phyloP scores from a whole-genome alignment of 2,797 vertebrate species.

The Siniperca undulata region DNA sequence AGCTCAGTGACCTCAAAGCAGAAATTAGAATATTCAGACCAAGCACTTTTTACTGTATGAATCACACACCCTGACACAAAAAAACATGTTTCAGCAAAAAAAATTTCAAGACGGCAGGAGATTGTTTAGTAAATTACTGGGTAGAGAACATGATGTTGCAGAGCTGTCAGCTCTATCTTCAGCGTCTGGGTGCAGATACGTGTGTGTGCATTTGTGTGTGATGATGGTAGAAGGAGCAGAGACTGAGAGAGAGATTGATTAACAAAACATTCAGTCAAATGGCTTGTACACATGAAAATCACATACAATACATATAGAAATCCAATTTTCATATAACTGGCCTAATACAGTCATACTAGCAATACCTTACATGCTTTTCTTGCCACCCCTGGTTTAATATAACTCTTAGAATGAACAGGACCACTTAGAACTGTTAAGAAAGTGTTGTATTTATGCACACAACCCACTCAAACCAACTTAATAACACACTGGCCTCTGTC shows the following conservation, averaged over 20 bases:
- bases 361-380: background rate
- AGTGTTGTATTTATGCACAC: conserved; percentile 38
- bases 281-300: background rate
- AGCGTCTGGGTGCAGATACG: background rate
- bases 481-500: conserved; percentile 38
- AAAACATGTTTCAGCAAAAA: conserved; percentile 19
- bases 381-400: conserved; percentile 25
- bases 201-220: background rate
- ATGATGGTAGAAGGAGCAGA: conserved; percentile 3
- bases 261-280: background rate
- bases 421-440: conserved; percentile 48
- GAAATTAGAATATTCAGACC: conserved; percentile 33
- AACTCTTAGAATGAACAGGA: conserved; percentile 8
- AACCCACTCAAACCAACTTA: conserved; percentile 23
- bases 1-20: conserved; percentile 18
- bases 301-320: background rate
- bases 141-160: conserved; percentile 14
- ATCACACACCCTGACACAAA: conserved; percentile 24
- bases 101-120: conserved; percentile 9
- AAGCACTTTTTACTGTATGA: conserved; percentile 29
- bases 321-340: background rate
- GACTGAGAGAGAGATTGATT: background rate
- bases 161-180: conserved; percentile 18
- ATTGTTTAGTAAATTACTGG: conserved; percentile 23
- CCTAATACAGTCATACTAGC: background rate